A percentile compares a stretch with the other conserved stretches of the same genome.
Conservation (phyloP, 2,888 invertebrate species). For the Drosophila ustulata region DNA sequence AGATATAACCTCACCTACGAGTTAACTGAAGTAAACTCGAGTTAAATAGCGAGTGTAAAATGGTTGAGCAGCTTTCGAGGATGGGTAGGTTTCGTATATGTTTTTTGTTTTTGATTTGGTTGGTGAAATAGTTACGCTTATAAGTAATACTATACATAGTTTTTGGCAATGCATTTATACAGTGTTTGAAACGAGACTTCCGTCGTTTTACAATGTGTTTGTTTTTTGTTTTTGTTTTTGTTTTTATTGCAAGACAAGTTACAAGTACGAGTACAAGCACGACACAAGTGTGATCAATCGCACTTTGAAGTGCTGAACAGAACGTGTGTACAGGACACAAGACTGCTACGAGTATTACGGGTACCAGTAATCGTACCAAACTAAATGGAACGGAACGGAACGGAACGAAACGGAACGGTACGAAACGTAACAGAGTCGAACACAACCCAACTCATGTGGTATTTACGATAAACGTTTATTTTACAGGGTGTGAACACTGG, state of each 20-base stretch:
- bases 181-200: slow-evolving; percentile 39
- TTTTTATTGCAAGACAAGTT: slow-evolving; percentile 34
- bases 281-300: slow-evolving; percentile 44
- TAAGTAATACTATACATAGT: slow-evolving; percentile 44
- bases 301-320: slow-evolving; percentile 32
- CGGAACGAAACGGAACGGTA: slow-evolving; percentile 19
- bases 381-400: slow-evolving; percentile 35
- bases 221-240: slow-evolving; percentile 8
- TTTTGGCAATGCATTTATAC: slow-evolving; percentile 51
- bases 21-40: slow-evolving; percentile 24
- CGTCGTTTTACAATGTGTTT: slow-evolving; percentile 19
- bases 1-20: slow-evolving; percentile 33
- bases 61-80: slow-evolving; percentile 47
- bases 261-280: slow-evolving; percentile 45
- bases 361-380: slow-evolving; percentile 33
- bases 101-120: slow-evolving; percentile 13
- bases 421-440: slow-evolving; percentile 15
- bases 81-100: slow-evolving; percentile 5
- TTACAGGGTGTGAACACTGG: slow-evolving; percentile 14
- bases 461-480: slow-evolving; percentile 30
- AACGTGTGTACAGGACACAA: slow-evolving; percentile 16
- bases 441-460: slow-evolving; percentile 15
- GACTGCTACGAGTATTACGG: slow-evolving; percentile 31
- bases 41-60: slow-evolving; percentile 36
- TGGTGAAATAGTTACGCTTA: slow-evolving; percentile 49